Conservation (phyloP, 2,113 vertebrate species). For the Octodon degus region DNA sequence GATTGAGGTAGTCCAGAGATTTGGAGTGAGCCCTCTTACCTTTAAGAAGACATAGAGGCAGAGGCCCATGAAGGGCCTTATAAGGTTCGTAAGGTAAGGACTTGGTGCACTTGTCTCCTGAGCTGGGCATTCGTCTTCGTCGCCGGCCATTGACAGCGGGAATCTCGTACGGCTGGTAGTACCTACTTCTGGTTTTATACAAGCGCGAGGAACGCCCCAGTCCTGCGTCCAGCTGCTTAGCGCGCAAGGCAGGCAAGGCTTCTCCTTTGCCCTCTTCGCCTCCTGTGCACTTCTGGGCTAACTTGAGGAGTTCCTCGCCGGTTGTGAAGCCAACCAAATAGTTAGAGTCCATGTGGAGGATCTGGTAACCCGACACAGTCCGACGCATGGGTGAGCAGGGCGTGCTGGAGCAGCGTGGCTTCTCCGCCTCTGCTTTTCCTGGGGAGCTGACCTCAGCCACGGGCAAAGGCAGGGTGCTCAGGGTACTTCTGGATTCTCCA, state of each 20-base stretch:
- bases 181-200: conserved; percentile 93
- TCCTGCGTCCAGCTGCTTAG: conserved; percentile 91
- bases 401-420: conserved; percentile 95
- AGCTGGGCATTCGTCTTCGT: conserved; percentile 95
- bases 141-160: conserved; percentile 92
- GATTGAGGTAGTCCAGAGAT: conserved; percentile 99
- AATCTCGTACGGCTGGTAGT: conserved; percentile 97
- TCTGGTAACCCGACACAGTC: conserved; percentile 94
- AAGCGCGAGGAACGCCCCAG: conserved; percentile 90
- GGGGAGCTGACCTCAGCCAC: conserved; percentile 87
- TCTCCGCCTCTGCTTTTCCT: conserved; percentile 89
- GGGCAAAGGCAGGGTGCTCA: conserved; percentile 90
- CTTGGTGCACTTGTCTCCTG: conserved; percentile 94
- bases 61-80: conserved; percentile 90
- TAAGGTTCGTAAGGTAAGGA: conserved; percentile 88
- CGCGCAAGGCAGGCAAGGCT: conserved; percentile 82
- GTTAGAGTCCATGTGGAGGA: conserved; percentile 98
- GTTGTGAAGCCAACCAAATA: conserved; percentile 97
- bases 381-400: conserved; percentile 95
- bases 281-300: conserved; percentile 91
- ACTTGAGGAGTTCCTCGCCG: conserved; percentile 95
- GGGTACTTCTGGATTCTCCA: conserved; percentile 90
- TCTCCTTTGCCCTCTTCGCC: conserved; percentile 89
- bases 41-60: conserved; percentile 95
- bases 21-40: conserved; percentile 95